Evolutionary conservation across 1,140 invertebrate species (phyloP), one percentile per base, ranked within the genome.

Genomic region (Neodiprion lecontei): DNA sequence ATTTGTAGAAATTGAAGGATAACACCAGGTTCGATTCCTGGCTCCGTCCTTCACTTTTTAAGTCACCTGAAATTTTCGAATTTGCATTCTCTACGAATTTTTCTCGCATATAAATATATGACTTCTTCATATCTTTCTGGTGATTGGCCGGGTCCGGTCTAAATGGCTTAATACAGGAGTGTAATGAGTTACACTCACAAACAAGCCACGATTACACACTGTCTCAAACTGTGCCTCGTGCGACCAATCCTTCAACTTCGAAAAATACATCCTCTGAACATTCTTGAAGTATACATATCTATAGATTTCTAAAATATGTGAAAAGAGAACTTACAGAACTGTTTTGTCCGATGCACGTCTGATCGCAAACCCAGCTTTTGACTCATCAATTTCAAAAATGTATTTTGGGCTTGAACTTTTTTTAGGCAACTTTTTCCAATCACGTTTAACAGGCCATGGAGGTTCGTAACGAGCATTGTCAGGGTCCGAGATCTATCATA

Each of bases 391-490:
- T 17, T 89, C 77, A 73, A 93, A 89, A 21, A 86, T 78, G 81
- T 92, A 93, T 17, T 79, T 72, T 67, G 74, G n/a, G 71, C 81
- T 72, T 21, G 8, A 1, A 67, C 68, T 69, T 28, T 68, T 70
- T 14, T 77, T 74, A 4, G 50, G 9, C 69, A 76, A 77, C 23
- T 78, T 71, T n/a, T 75, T 48, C 17, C 49, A 28, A 74, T 84
- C 47, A 10, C 72, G 5, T 72, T 76, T 82, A 4, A 80, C 12
- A 48, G 93, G 92, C 82, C 90, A 91, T 12, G 89, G 89, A 14
- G 93, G 91, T 81, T 94, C 93, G 79, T 90, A 94, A 77, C 93
- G 86, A 17, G 81, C 84, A 74, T 91, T 87, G 8, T 85, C 80
- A 8, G 92, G 88, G 87, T 94, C 92, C 69, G 88, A 89, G 76